These are phyloP conservation scores for Sinella curviseta DNA, from an alignment of 1,140 invertebrate genomes.

Conservation along the genomic window DNA sequence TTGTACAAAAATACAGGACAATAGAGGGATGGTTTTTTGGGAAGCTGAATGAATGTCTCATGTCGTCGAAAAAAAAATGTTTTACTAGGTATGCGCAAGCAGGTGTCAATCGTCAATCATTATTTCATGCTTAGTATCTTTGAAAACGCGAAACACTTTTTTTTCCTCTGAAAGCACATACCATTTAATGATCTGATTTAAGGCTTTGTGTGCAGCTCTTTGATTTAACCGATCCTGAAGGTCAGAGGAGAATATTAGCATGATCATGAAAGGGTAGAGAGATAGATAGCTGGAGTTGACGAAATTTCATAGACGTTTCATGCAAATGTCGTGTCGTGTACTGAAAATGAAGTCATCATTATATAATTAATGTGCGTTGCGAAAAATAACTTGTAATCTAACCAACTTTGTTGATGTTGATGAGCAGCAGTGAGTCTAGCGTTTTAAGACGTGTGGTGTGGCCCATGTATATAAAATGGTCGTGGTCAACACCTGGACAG, in stretches of 20 bases:
- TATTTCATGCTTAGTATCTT: neutral
- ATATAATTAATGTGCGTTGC: too few relatives aligned
- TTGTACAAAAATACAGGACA: too few relatives aligned
- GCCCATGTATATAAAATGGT: neutral
- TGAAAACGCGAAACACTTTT: neutral
- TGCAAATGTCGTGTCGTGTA: neutral
- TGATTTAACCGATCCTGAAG: slow-evolving; percentile 1
- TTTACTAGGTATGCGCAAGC: too few relatives aligned
- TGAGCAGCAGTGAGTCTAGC: too few relatives aligned
- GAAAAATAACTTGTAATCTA: too few relatives aligned
- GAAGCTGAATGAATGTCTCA: too few relatives aligned
- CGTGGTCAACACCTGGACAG: neutral
- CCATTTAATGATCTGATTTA: slow-evolving; percentile 10
- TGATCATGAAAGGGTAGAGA: too few relatives aligned
- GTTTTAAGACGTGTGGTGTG: too few relatives aligned
- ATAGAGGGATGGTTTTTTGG: too few relatives aligned
- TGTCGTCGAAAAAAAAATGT: neutral
- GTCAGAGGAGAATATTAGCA: neutral
- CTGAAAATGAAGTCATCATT: too few relatives aligned
- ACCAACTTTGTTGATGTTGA: too few relatives aligned
- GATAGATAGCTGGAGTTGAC: neutral
- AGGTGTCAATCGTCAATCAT: neutral
- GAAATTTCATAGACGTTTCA: slow-evolving; percentile 18
- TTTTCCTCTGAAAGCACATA: neutral
- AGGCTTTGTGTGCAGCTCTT: neutral